phyloP scores from a whole-genome alignment of 2,113 vertebrate genomes.

The Lipotes vexillifer region DNA sequence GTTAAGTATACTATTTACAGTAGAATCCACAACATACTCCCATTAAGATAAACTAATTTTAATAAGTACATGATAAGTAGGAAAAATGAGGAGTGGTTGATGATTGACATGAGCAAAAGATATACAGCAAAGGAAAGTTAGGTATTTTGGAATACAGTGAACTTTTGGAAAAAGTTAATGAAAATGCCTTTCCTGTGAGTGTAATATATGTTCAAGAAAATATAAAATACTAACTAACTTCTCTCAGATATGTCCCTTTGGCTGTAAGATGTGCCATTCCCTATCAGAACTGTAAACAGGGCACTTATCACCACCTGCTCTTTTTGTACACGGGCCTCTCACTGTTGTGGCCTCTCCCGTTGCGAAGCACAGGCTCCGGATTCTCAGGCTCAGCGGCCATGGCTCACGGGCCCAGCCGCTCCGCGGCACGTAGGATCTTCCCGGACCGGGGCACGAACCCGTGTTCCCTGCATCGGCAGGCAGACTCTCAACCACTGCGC shows the following conservation, averaged over 20 bases:
- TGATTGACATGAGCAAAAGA: not conserved
- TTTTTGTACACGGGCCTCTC: no score
- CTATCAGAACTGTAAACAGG: not conserved
- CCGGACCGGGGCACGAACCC: no score
- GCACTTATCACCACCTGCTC: not conserved
- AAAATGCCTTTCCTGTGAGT: not conserved
- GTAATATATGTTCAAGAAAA: not conserved
- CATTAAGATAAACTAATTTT: not conserved
- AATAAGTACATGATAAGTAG: not conserved
- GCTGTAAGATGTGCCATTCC: not conserved
- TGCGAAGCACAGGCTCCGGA: no score
- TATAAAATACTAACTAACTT: not conserved
- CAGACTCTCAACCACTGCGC: no score
- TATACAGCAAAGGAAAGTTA: not conserved
- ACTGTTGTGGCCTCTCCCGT: no score
- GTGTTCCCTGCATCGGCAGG: no score
- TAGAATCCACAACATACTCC: not conserved
- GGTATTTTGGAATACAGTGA: not conserved
- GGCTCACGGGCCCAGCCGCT: no score
- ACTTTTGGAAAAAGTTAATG: not conserved
- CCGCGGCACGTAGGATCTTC: no score
- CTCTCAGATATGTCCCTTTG: not conserved
- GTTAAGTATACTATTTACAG: not conserved
- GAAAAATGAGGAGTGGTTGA: not conserved
- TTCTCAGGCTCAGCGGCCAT: no score